Evolutionary conservation across 2,113 vertebrate species (phyloP), one percentile per base, ranked within the genome.

Genomic region (Sorex araneus): DNA sequence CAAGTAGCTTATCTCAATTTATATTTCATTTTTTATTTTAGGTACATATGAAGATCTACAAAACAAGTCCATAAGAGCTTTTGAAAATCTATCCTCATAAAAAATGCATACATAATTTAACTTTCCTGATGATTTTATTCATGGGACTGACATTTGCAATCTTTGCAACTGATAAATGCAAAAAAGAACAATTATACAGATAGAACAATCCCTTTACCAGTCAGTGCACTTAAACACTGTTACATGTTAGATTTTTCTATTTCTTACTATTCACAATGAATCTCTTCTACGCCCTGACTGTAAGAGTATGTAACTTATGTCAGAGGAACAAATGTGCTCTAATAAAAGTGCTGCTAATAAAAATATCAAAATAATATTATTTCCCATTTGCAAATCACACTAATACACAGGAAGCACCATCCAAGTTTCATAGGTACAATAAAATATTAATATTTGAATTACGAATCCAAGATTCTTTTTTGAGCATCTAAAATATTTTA

Each of bases 61-160:
- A 96, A 90, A 85, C 10, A 95, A 89, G 7, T 76, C 43, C 73
- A 71, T 76, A 79, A 92, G 86, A 19, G 28, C 47, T 43, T 75
- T 93, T 36, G 3, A 19, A 94, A 84, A 90, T 82, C 47, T 90
- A 60, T 64, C 25, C 45, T 27, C 40, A 4, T 73, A 83, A 83
- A 60, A 92, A 90, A 86, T 77, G 6, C 2, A 71, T 47, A 54
- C 0, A 10, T n/a, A 85, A 60, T 60, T 60, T 60, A 60, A 82
- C 21, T 82, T 70, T 71, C 66, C 75, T 27, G 28, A 90, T 23
- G 69, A 69, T 80, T 80, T 45, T 45, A 28, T 25, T 64, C 70
- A 83, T 50, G 19, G 25, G 54, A 73, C 57, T 75, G 78, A 74
- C 21, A 36, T 76, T 63, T 90, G 30, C 67, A 73, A 77, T 77